These are phyloP conservation scores for Cetoscarus ocellatus DNA, from an alignment of 2,797 vertebrate genomes.

Conservation along the genomic window DNA sequence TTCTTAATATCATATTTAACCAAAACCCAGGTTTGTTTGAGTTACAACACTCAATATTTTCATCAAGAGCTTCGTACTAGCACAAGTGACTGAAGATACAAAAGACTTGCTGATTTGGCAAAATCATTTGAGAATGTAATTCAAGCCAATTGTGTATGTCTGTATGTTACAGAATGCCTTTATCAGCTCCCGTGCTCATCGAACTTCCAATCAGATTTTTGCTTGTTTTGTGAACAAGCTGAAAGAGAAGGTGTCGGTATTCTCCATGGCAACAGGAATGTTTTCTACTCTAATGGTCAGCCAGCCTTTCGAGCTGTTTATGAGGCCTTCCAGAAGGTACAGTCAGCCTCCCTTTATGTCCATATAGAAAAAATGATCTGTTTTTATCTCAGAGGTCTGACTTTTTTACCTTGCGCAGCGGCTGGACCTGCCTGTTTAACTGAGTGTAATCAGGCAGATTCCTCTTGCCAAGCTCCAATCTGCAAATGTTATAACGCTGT, in stretches of 20 bases:
- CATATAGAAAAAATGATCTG: no score
- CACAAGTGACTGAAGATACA: no score
- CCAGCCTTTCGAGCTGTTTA: constrained; percentile 94
- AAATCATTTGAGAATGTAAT: no score
- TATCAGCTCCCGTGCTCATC: constrained; percentile 95
- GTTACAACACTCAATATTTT: constrained; percentile 13
- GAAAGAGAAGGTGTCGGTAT: constrained; percentile 91
- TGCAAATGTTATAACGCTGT: no score
- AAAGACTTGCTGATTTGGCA: no score
- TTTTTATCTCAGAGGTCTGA: no score
- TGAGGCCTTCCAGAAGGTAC: constrained; percentile 91
- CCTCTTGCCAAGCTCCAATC: no score
- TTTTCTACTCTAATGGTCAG: constrained; percentile 96
- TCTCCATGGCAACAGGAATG: constrained; percentile 97
- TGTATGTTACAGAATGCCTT: constrained; percentile 88
- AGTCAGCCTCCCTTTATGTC: constrained; percentile 4
- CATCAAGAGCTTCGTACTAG: not conserved
- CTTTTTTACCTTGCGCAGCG: no score
- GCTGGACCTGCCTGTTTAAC: no score
- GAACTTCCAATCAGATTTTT: constrained; percentile 98
- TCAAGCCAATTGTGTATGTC: not conserved
- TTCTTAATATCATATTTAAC: constrained; percentile 96
- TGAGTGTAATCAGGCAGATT: no score
- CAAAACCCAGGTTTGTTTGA: constrained; percentile 91
- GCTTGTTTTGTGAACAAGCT: constrained; percentile 93